phyloP scores from a whole-genome alignment of 37 sponge, comb jelly and placozoan species.

The Oopsacas minuta region DNA sequence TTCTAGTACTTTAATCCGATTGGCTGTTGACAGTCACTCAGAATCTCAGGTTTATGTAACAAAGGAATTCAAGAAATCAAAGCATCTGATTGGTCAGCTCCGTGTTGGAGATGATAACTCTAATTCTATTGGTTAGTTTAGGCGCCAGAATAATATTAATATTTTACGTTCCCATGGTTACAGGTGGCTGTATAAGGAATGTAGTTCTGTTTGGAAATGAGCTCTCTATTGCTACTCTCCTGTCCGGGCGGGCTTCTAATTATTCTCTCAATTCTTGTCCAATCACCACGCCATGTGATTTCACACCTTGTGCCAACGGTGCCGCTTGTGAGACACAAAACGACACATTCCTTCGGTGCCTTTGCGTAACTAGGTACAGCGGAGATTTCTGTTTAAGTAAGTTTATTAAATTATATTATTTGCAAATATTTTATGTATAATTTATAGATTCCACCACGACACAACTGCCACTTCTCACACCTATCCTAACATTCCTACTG shows the following conservation, averaged over 20 bases:
- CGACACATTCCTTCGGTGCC: not conserved
- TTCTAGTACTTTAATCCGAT: not conserved
- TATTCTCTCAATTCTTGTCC: not conserved
- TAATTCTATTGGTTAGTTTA: not conserved
- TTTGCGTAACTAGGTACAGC: not conserved
- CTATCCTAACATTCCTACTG: not conserved
- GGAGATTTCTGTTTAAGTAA: not conserved
- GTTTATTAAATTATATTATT: too few species aligned
- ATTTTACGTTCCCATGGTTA: not conserved
- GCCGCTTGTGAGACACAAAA: not conserved
- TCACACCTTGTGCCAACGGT: conserved; percentile 6
- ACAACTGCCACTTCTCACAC: not conserved
- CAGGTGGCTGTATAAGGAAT: conserved; percentile 10
- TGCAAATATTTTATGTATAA: too few species aligned
- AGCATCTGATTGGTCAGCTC: not conserved
- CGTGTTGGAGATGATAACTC: not conserved
- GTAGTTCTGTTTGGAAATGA: not conserved
- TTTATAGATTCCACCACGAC: too few species aligned
- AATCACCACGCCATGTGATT: not conserved
- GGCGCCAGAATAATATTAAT: not conserved
- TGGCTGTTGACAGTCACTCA: not conserved
- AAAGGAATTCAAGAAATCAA: not conserved
- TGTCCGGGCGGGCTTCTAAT: not conserved
- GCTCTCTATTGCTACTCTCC: not conserved
- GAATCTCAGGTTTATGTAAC: not conserved